A percentile compares a stretch with the other conserved stretches of the same genome.
These are phyloP conservation scores for Drosophila anomalata DNA, from an alignment of 2,888 invertebrate species.

Conservation along the genomic window DNA sequence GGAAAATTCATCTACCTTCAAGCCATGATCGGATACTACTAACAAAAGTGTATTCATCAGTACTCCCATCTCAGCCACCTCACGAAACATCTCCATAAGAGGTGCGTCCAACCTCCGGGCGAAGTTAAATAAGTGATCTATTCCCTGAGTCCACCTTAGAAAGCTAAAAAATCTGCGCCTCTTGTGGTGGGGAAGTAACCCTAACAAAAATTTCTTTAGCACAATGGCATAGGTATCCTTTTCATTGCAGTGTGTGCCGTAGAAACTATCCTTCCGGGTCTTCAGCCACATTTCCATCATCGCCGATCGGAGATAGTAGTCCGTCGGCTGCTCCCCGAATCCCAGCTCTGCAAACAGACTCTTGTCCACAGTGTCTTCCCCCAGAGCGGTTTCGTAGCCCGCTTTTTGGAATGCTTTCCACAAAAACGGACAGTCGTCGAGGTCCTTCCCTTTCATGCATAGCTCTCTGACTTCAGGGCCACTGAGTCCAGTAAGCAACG, in stretches of 20 bases:
- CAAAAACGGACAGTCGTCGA: slow-evolving; percentile 27
- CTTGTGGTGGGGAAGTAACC: slow-evolving; percentile 36
- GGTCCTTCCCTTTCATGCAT: neutral
- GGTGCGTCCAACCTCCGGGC: slow-evolving; percentile 37
- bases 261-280: slow-evolving; percentile 53
- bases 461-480: slow-evolving; percentile 1
- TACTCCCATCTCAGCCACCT: slow-evolving; percentile 24
- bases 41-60: slow-evolving; percentile 89
- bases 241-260: slow-evolving; percentile 36
- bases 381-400: slow-evolving; percentile 90
- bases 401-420: slow-evolving; percentile 59
- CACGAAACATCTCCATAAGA: slow-evolving; percentile 63
- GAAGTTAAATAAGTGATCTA: slow-evolving; percentile 50
- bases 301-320: slow-evolving; percentile 91
- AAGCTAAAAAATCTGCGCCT: slow-evolving; percentile 37
- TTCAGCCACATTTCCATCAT: slow-evolving; percentile 87
- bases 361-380: slow-evolving; percentile 88
- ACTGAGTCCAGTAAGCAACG: slow-evolving; percentile 25
- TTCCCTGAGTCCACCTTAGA: slow-evolving; percentile 56
- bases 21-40: slow-evolving; percentile 94
- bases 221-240: slow-evolving; percentile 31
- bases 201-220: slow-evolving; percentile 42
- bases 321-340: slow-evolving; percentile 89
- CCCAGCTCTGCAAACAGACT: slow-evolving; percentile 88
- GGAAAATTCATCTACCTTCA: slow-evolving; percentile 91